A percentile compares a stretch with the other conserved stretches of the same genome.
These are phyloP conservation scores for Yasuhikotakia modesta DNA, from an alignment of 2,797 vertebrate species.

Conservation along the genomic window DNA sequence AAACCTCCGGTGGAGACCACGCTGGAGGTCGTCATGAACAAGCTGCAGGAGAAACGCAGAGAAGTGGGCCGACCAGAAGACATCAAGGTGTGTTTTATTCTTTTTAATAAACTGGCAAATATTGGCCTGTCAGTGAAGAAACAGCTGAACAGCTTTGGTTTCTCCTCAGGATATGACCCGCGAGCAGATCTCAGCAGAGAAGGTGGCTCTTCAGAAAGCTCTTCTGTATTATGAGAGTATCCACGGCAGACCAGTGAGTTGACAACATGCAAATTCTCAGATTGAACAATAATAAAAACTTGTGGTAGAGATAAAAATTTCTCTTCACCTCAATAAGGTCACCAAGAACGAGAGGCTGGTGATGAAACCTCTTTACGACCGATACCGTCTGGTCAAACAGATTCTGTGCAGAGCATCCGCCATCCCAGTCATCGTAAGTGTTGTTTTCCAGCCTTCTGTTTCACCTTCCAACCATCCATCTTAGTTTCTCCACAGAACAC, in stretches of 20 bases:
- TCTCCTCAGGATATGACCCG: slow-evolving; percentile 92
- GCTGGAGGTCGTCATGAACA: slow-evolving; percentile 86
- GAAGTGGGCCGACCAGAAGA: slow-evolving; percentile 90
- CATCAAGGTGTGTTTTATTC: slow-evolving; percentile 83
- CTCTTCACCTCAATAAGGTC: slow-evolving; percentile 74
- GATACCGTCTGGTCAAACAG: slow-evolving; percentile 96
- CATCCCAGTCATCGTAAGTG: slow-evolving; percentile 95
- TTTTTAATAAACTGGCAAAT: not conserved
- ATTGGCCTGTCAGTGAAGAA: no score
- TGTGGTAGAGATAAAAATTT: not conserved
- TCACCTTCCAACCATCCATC: no score
- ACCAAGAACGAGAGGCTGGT: slow-evolving; percentile 90
- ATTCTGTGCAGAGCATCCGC: slow-evolving; percentile 91
- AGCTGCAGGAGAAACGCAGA: slow-evolving; percentile 90
- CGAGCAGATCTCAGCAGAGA: slow-evolving; percentile 93
- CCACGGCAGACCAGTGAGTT: slow-evolving; percentile 92
- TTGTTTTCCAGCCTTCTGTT: not conserved
- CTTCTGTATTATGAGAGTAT: slow-evolving; percentile 94
- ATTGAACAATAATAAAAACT: not conserved
- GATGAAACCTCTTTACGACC: slow-evolving; percentile 97
- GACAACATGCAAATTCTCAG: not conserved
- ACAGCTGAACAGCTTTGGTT: not conserved
- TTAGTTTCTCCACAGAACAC: not conserved
- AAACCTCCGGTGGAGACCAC: slow-evolving; percentile 88
- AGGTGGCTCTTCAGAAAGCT: slow-evolving; percentile 93